phyloP scores from a whole-genome alignment of 2,888 invertebrate genomes.

The Cosmia pyralina region DNA sequence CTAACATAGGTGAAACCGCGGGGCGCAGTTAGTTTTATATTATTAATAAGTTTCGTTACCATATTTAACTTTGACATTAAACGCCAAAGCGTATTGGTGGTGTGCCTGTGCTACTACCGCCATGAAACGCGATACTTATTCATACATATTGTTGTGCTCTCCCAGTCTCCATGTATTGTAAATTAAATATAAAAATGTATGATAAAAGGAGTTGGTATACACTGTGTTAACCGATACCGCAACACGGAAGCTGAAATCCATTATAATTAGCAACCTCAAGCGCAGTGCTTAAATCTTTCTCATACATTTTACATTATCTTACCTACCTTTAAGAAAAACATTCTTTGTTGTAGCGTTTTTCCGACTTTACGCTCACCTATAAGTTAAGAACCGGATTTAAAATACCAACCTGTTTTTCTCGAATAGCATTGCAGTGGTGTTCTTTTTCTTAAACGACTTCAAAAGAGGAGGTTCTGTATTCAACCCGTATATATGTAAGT shows the following conservation, averaged over 20 bases:
- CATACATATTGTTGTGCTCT: background rate
- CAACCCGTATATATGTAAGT: too few relatives aligned
- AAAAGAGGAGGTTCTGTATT: too few relatives aligned
- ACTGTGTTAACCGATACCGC: conserved; percentile 19
- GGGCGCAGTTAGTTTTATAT: too few relatives aligned
- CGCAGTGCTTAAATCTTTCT: conserved; percentile 8
- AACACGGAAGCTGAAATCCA: conserved; percentile 15
- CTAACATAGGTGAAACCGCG: too few relatives aligned
- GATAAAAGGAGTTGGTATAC: conserved; percentile 14
- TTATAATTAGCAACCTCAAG: conserved; percentile 36
- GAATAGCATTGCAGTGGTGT: background rate
- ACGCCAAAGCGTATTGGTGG: too few relatives aligned
- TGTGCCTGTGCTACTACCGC: background rate
- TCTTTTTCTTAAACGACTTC: background rate
- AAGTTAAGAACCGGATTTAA: conserved; percentile 1
- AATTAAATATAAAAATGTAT: conserved; percentile 5
- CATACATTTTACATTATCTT: conserved; percentile 40
- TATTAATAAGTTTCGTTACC: too few relatives aligned
- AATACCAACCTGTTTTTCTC: conserved; percentile 8
- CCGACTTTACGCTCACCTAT: conserved; percentile 2
- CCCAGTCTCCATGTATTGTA: background rate
- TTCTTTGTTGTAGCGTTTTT: background rate
- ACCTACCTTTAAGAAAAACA: conserved; percentile 21
- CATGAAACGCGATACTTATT: conserved; percentile 11
- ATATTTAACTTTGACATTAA: too few relatives aligned